Evolutionary conservation across 2,113 vertebrate species (phyloP), one percentile per base, ranked within the genome.

Genomic region (Tinamus guttatus): DNA sequence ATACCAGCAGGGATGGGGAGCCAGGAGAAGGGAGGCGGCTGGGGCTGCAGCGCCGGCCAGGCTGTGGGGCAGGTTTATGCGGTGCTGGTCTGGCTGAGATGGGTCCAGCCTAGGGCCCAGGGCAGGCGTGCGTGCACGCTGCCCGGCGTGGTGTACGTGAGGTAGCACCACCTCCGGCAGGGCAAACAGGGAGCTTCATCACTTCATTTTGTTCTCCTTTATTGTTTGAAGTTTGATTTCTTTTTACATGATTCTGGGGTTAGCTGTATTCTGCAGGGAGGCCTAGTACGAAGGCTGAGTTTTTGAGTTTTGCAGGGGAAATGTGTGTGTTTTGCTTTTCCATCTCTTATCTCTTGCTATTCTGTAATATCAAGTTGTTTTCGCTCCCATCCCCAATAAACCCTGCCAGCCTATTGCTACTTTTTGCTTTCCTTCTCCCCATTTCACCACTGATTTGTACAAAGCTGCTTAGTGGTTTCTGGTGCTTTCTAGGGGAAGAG

Each of bases 41-140:
- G 11, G 43, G 49, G 36, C 49, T 70, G 67, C 6, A 18, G 32
- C 25, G 30, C 60, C 11, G 0, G 6, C 0, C 40, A 56, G 56
- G 56, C 70, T 32, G 27, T 20, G 45, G 14, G 10, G n/a, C 34
- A n/a, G 34, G n/a, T 40, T 82, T 59, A 56, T 78, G 28, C 34
- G 11, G 59, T 30, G 67, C 41, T 81, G 43, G 27, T 73, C 64
- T 15, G 2, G 4, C 7, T 47, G 20, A 47, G 19, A 20, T 9
- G 70, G 64, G 14, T 25, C 54, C 58, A 34, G 27, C 20, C 43
- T 6, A 0, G 34, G 22, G 5, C 59, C 87, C 71, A 30, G 58
- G 73, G 22, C 49, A 62, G 71, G 19, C 2, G 1, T 0, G 4
- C 30, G 20, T 74, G 43, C 12, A 5, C 3, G 38, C 27, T 74